Evolutionary conservation across 2,797 vertebrate genomes (phyloP).

Genomic region (Karalla daura): DNA sequence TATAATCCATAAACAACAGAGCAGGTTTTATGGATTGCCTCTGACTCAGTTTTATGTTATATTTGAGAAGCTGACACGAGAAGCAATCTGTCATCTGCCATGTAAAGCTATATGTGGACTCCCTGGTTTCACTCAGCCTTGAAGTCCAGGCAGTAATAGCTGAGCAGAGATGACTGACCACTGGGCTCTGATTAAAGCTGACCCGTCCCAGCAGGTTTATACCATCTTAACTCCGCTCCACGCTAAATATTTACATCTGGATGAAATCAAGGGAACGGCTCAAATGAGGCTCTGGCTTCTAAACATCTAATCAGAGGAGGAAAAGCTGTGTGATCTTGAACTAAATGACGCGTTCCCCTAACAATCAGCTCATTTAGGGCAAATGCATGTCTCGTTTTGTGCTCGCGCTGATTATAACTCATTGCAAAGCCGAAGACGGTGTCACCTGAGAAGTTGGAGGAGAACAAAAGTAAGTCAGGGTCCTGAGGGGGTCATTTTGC

Average conservation of each 20-base stretch:
- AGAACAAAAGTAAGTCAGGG: slow-evolving; percentile 36
- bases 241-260: slow-evolving; percentile 69
- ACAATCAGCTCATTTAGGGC: slow-evolving; percentile 15
- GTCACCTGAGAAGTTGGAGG: slow-evolving; percentile 45
- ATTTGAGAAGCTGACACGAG: slow-evolving; percentile 35
- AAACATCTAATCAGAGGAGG: slow-evolving; percentile 48
- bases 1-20: slow-evolving; percentile 30
- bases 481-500: slow-evolving; percentile 40
- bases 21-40: slow-evolving; percentile 18
- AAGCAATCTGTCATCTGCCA: slow-evolving; percentile 42
- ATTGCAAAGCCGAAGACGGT: not conserved
- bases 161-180: slow-evolving; percentile 35
- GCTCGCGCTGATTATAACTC: not conserved
- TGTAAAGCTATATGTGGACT: slow-evolving; percentile 39
- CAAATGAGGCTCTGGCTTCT: slow-evolving; percentile 38
- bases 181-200: slow-evolving; percentile 50
- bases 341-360: slow-evolving; percentile 8
- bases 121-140: slow-evolving; percentile 38
- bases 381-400: not conserved
- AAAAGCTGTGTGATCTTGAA: slow-evolving; percentile 28
- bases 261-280: slow-evolving; percentile 47
- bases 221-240: slow-evolving; percentile 35
- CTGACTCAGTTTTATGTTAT: not conserved
- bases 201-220: slow-evolving; percentile 56
- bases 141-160: slow-evolving; percentile 39